Percentiles rank a stretch among this genome's conserved stretches.
Conservation (phyloP, 2,888 invertebrate genomes). For the Cepaea hortensis region DNA sequence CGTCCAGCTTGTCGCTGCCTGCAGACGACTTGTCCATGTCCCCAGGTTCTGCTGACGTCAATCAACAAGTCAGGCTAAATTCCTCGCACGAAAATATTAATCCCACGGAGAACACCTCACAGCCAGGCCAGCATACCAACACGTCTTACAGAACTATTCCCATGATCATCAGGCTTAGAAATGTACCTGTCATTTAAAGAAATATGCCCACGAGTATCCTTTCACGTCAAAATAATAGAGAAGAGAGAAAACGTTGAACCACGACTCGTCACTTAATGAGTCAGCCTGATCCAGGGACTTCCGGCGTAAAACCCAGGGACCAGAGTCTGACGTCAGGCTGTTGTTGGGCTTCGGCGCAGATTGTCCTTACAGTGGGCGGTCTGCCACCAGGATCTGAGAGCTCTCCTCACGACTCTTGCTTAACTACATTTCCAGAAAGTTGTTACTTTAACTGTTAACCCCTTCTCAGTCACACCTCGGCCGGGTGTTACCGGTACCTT, state of each 20-base stretch:
- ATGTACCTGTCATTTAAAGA: too few species aligned
- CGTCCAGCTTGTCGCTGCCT: conserved; percentile 41
- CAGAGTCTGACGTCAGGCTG: conserved; percentile 50
- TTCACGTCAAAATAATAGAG: too few species aligned
- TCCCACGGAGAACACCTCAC: background rate
- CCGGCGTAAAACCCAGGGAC: conserved; percentile 42
- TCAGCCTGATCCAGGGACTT: conserved; percentile 50
- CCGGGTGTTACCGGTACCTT: too few species aligned
- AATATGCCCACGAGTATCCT: too few species aligned
- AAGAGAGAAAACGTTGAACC: too few species aligned
- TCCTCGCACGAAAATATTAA: background rate
- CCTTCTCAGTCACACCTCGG: too few species aligned
- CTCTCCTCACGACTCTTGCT: background rate
- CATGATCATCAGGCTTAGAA: too few species aligned
- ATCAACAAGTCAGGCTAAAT: conserved; percentile 50
- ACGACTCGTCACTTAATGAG: conserved; percentile 49
- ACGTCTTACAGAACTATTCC: too few species aligned
- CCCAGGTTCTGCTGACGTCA: conserved; percentile 52
- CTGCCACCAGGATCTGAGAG: background rate
- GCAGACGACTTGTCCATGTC: conserved; percentile 45
- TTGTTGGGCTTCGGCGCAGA: background rate
- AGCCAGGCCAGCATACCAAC: too few species aligned
- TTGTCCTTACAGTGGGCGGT: background rate
- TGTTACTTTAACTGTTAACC: too few species aligned
- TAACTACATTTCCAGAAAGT: too few species aligned